Percentiles rank a stretch among this genome's conserved stretches.
phyloP scores from a whole-genome alignment of 2,113 vertebrate genomes.

The Pteropus alecto region DNA sequence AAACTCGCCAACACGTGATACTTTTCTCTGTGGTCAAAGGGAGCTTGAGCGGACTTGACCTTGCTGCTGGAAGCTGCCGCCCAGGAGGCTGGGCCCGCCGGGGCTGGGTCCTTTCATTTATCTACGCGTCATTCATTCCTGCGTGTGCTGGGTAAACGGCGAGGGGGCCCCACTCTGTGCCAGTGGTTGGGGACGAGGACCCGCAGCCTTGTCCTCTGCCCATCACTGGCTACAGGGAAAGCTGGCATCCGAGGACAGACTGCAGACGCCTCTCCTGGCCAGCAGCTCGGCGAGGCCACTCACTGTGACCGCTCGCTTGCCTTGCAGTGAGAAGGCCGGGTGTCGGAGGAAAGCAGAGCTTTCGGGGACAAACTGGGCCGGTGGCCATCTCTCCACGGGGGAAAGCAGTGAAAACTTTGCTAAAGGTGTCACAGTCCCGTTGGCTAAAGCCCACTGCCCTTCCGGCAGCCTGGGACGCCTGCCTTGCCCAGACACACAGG shows the following conservation, averaged over 20 bases:
- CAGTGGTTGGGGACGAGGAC: neutral
- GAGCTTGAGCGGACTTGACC: neutral
- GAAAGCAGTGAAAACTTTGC: neutral
- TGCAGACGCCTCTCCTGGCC: no score
- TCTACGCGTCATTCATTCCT: accelerated
- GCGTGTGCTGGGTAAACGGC: accelerated
- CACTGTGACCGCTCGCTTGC: no score
- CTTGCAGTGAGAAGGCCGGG: no score
- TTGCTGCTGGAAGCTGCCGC: neutral
- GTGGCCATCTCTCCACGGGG: no score
- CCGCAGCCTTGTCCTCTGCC: neutral
- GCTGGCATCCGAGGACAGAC: neutral
- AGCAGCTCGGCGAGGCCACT: neutral
- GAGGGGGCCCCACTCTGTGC: neutral
- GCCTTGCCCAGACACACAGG: no score
- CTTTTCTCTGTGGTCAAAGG: neutral
- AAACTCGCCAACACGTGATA: neutral
- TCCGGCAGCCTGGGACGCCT: neutral
- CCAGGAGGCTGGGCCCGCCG: neutral
- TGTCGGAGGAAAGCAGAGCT: neutral
- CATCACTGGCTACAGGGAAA: neutral
- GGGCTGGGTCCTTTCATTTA: no score
- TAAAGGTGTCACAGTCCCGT: accelerated
- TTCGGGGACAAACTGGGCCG: no score
- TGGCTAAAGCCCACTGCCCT: neutral